Percentiles rank a stretch among this genome's conserved stretches.
These are phyloP conservation scores for Macquaria australasica DNA, from an alignment of 2,113 vertebrate species.

Conservation along the genomic window DNA sequence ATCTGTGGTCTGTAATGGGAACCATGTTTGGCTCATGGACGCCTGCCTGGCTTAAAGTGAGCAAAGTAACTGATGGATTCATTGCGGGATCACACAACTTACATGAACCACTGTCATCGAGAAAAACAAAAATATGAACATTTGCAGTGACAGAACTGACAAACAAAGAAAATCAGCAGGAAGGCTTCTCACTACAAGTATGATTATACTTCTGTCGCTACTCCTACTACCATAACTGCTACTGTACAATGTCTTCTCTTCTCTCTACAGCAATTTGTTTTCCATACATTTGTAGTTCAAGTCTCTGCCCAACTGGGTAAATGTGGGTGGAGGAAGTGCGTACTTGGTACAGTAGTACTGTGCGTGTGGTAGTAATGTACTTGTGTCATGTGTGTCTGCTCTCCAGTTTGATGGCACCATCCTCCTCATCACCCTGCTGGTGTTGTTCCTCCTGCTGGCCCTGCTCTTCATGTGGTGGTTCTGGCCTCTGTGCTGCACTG, in stretches of 20 bases:
- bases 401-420: constrained; percentile 90
- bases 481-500: constrained; percentile 90
- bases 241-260: neutral
- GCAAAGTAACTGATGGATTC: constrained; percentile 34
- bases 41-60: constrained; percentile 2
- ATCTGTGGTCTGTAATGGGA: constrained; percentile 67
- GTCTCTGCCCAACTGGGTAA: no score
- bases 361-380: neutral
- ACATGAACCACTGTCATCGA: constrained; percentile 26
- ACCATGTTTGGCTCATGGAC: constrained; percentile 46
- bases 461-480: constrained; percentile 90
- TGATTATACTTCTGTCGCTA: neutral
- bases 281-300: neutral
- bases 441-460: constrained; percentile 87
- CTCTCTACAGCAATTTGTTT: neutral
- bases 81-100: constrained; percentile 25
- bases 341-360: neutral
- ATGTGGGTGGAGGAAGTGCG: neutral
- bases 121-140: constrained; percentile 2
- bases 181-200: neutral
- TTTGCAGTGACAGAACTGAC: neutral
- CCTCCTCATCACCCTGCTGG: constrained; percentile 89
- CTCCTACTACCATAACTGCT: neutral
- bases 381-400: neutral
- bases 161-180: neutral